A percentile compares a stretch with the other conserved stretches of the same genome.
These are phyloP conservation scores for Litoditis marina DNA, from an alignment of 2,888 invertebrate species.

Conservation along the genomic window DNA sequence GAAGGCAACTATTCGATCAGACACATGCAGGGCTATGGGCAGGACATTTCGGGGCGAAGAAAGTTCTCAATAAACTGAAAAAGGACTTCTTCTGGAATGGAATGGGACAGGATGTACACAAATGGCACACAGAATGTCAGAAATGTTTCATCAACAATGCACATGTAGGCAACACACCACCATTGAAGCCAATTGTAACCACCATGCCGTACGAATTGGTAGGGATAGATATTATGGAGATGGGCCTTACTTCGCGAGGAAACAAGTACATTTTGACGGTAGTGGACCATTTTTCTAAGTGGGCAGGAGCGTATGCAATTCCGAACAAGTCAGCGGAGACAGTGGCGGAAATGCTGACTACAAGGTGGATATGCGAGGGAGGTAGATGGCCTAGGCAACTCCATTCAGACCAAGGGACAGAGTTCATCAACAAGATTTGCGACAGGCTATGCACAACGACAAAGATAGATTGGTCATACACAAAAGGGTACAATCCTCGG, in stretches of 20 bases:
- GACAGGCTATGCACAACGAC: constrained; percentile 13
- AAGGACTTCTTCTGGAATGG: constrained; percentile 16
- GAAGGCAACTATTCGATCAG: constrained; percentile 12
- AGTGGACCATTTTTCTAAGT: constrained; percentile 26
- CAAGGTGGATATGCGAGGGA: constrained; percentile 20
- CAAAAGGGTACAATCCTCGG: constrained; percentile 27
- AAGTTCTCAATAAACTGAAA: constrained; percentile 5
- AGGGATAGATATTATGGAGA: constrained; percentile 20
- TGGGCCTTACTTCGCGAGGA: constrained; percentile 11
- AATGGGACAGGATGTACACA: constrained; percentile 19
- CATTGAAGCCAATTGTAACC: constrained; percentile 13
- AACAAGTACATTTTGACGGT: constrained; percentile 20
- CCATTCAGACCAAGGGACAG: constrained; percentile 21
- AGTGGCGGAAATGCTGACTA: constrained; percentile 16
- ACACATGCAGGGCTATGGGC: constrained; percentile 13
- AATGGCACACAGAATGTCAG: constrained; percentile 15
- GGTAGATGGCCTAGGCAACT: constrained; percentile 17
- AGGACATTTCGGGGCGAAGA: constrained; percentile 8
- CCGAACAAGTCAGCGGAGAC: constrained; percentile 23
- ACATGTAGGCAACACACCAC: constrained; percentile 7
- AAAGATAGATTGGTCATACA: constrained; percentile 7
- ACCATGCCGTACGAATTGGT: constrained; percentile 22
- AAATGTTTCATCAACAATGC: constrained; percentile 15
- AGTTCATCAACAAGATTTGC: constrained; percentile 16
- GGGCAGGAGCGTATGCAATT: constrained; percentile 13